Conservation (phyloP, 2,113 vertebrate genomes). For the Centropus bengalensis region DNA sequence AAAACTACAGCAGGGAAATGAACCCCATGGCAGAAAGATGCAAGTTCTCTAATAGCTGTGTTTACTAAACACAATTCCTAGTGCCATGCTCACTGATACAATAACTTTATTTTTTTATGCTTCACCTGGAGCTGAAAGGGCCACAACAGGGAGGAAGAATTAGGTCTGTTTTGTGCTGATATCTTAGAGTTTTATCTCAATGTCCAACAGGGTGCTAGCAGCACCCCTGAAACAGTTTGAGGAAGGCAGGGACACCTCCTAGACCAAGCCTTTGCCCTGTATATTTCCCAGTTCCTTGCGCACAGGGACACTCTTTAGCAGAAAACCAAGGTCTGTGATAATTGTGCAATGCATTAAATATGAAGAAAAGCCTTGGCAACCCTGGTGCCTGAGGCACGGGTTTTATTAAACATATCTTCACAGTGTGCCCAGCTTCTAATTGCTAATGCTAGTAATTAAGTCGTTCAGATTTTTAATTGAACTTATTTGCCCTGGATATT, state of each 20-base stretch:
- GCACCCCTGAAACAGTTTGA: not conserved
- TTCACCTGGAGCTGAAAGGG: not conserved
- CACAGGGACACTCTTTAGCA: not conserved
- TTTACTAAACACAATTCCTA: not conserved
- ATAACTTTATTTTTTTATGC: not conserved
- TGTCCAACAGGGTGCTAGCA: not conserved
- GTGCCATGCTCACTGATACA: not conserved
- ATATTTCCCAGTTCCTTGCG: not conserved
- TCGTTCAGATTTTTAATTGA: not conserved
- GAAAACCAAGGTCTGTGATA: not conserved
- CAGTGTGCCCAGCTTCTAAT: not conserved
- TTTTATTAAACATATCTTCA: not conserved
- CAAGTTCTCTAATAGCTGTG: not conserved
- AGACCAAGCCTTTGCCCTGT: not conserved
- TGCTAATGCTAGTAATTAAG: not conserved
- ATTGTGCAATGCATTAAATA: not conserved
- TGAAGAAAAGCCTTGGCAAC: not conserved
- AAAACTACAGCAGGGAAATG: not conserved
- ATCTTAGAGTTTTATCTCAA: not conserved
- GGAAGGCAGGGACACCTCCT: not conserved
- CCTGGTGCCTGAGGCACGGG: not conserved
- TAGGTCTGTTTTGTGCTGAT: not conserved
- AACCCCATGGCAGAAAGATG: not conserved
- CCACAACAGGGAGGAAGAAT: fast-evolving
- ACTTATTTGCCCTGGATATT: not conserved